These are phyloP conservation scores for Cassiopea andromeda DNA, from an alignment of 30 jellyfish, hydroid and myxozoan genomes.

Conservation along the genomic window DNA sequence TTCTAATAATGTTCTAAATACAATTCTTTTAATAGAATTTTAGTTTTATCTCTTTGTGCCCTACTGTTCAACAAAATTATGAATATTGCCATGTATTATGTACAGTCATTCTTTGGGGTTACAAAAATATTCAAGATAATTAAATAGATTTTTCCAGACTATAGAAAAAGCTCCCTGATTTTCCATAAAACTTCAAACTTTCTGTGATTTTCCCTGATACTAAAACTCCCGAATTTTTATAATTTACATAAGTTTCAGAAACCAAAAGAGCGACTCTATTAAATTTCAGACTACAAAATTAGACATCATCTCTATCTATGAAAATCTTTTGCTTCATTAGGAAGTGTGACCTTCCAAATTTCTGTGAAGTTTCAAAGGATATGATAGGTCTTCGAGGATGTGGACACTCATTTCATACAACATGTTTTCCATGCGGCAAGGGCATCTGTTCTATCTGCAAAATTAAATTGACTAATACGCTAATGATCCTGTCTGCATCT, in stretches of 20 bases:
- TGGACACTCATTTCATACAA: conserved; percentile 20
- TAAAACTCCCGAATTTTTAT: no score
- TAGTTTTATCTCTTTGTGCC: no score
- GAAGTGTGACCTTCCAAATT: neutral
- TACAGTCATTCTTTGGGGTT: no score
- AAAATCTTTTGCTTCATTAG: neutral
- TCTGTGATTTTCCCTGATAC: no score
- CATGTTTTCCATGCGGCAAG: conserved; percentile 14
- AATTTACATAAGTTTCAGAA: neutral
- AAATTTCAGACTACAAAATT: neutral
- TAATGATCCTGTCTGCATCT: conserved; percentile 8
- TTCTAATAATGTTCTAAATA: no score
- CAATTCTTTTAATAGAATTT: no score
- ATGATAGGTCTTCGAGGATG: conserved; percentile 16
- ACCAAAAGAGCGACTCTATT: neutral
- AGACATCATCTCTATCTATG: neutral
- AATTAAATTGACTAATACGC: conserved; percentile 17
- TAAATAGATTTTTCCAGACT: no score
- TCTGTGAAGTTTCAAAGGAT: neutral
- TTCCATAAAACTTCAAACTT: no score
- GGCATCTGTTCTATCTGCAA: conserved; percentile 17
- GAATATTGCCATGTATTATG: no score
- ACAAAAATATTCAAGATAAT: no score
- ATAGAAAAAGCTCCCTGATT: no score
- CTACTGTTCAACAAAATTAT: no score